Evolutionary conservation across 2,113 vertebrate genomes (phyloP).

Genomic region (Pleuronectes platessa): DNA sequence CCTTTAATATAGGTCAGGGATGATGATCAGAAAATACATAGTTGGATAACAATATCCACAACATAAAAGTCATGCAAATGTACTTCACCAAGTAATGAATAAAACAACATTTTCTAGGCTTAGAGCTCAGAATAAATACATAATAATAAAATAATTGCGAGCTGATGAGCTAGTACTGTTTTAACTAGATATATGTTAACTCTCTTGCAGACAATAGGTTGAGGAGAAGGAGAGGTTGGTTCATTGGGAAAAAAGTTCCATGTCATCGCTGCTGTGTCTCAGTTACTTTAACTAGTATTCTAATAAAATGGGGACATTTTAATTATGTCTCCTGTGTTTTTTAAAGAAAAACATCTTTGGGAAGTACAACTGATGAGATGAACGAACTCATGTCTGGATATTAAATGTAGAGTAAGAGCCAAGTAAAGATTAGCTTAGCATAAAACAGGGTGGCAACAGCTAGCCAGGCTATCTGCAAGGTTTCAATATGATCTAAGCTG

Average conservation of each 20-base stretch:
- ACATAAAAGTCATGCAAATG: constrained; percentile 15
- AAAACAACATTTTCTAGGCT: background rate
- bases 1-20: background rate
- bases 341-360: background rate
- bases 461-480: no score
- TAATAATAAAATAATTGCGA: background rate
- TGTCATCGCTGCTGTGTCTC: no score
- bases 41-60: background rate
- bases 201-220: background rate
- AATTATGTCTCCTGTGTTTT: background rate
- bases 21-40: background rate
- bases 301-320: background rate
- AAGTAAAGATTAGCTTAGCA: no score
- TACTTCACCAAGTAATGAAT: background rate
- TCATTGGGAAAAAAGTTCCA: no score
- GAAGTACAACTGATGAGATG: background rate
- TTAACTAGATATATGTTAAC: background rate
- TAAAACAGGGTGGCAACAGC: no score
- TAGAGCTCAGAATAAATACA: background rate
- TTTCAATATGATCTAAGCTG: no score
- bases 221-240: background rate
- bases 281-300: no score
- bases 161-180: background rate
- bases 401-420: no score
- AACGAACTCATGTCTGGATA: no score